Percentiles rank a stretch among this genome's conserved stretches.
Conservation (phyloP, 2,797 vertebrate species). For the Leptatherina wallacei region DNA sequence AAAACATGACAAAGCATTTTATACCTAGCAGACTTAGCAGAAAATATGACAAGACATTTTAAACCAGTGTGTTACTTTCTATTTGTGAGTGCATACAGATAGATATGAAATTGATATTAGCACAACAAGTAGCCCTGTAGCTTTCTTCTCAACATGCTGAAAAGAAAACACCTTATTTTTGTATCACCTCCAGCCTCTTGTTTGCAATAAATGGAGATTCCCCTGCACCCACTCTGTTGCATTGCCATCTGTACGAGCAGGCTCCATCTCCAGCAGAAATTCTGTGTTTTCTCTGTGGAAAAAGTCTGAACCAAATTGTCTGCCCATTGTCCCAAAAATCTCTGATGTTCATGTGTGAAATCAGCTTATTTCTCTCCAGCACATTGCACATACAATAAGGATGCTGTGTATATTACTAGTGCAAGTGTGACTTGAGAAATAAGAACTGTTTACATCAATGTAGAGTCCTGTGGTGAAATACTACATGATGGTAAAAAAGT, state of each 20-base stretch:
- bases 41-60: no score
- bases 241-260: background rate
- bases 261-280: background rate
- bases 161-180: no score
- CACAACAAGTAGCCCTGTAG: background rate
- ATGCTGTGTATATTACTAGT: constrained; percentile 27
- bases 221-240: background rate
- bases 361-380: constrained; percentile 7
- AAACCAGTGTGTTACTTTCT: background rate
- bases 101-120: background rate
- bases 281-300: background rate
- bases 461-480: constrained; percentile 67
- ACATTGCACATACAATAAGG: constrained; percentile 19
- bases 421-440: constrained; percentile 53
- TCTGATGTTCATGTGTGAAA: background rate
- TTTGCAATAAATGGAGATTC: background rate
- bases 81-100: background rate
- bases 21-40: no score
- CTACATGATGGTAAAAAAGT: constrained; percentile 57
- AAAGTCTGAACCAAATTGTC: background rate
- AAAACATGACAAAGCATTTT: no score
- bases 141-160: no score
- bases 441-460: constrained; percentile 49
- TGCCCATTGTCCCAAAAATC: background rate
- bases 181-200: background rate